Percentiles rank a stretch among this genome's conserved stretches.
phyloP scores from a whole-genome alignment of 2,888 invertebrate genomes.

The Antheraea yamamai region DNA sequence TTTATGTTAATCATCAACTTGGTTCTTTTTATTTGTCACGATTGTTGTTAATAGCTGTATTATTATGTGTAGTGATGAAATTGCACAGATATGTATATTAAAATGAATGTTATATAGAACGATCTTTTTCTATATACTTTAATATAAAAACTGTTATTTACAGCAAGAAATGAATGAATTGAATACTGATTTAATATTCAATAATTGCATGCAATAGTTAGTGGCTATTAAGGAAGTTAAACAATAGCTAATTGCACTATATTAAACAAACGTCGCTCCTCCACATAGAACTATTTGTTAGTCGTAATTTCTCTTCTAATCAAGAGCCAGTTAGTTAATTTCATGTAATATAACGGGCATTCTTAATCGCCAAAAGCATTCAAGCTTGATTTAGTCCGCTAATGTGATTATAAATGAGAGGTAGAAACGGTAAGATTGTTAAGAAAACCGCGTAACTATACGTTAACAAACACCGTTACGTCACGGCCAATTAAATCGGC shows the following conservation, averaged over 20 bases:
- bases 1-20: too few relatives aligned
- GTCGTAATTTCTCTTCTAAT: not conserved
- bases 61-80: too few relatives aligned
- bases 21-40: too few relatives aligned
- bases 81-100: too few relatives aligned
- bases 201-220: not conserved
- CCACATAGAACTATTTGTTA: not conserved
- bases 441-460: conserved; percentile 12
- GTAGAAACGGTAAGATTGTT: conserved; percentile 4
- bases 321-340: not conserved
- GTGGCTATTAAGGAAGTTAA: not conserved
- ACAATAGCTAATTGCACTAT: not conserved
- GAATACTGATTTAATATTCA: not conserved
- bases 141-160: too few relatives aligned
- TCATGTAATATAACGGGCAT: not conserved
- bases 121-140: too few relatives aligned
- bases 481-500: conserved; percentile 32
- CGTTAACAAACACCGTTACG: conserved; percentile 31
- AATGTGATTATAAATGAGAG: conserved; percentile 1
- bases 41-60: too few relatives aligned
- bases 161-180: not conserved
- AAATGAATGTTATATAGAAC: too few relatives aligned
- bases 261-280: not conserved
- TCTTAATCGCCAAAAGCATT: not conserved
- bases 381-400: not conserved